Conservation (phyloP, 2,113 vertebrate species). For the Anarrhichthys ocellatus region DNA sequence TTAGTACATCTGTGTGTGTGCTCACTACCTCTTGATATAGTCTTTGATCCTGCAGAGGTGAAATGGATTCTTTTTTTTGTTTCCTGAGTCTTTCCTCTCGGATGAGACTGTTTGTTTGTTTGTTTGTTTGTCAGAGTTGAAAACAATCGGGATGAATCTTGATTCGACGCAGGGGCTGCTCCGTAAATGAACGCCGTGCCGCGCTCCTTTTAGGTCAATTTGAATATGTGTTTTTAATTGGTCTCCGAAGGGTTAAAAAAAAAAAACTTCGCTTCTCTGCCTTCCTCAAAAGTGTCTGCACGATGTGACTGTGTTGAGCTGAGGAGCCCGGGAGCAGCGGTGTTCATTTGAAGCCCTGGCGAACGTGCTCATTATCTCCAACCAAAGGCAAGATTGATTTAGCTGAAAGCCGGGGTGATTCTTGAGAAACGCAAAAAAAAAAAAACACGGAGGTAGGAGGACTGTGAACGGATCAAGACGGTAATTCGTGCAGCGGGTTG, state of each 20-base stretch:
- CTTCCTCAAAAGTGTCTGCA: conserved; percentile 68
- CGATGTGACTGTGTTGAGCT: conserved; percentile 64
- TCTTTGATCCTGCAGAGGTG: conserved; percentile 60
- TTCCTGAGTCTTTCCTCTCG: conserved; percentile 23
- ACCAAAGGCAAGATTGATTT: conserved; percentile 75
- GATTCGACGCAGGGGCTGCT: conserved; percentile 33
- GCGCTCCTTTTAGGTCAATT: conserved; percentile 67
- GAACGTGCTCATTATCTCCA: conserved; percentile 75
- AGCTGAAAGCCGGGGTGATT: conserved; percentile 65
- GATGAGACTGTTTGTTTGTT: conserved; percentile 59
- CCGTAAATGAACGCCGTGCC: conserved; percentile 42
- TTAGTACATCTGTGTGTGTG: conserved; percentile 36
- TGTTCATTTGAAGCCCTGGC: conserved; percentile 70
- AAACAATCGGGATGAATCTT: conserved; percentile 39
- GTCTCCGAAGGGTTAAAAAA: conserved; percentile 68
- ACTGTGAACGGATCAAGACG: conserved; percentile 50
- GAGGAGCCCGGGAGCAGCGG: conserved; percentile 55
- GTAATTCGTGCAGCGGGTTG: conserved; percentile 18
- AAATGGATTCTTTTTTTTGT: conserved; percentile 1
- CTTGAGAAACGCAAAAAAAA: not conserved
- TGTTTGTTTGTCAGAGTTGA: conserved; percentile 62
- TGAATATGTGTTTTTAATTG: conserved; percentile 81
- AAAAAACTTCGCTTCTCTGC: conserved; percentile 36
- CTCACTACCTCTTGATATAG: conserved; percentile 18
- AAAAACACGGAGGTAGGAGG: conserved; percentile 18